Conservation (phyloP, 2,888 invertebrate genomes). For the Periphyllus acericola region DNA sequence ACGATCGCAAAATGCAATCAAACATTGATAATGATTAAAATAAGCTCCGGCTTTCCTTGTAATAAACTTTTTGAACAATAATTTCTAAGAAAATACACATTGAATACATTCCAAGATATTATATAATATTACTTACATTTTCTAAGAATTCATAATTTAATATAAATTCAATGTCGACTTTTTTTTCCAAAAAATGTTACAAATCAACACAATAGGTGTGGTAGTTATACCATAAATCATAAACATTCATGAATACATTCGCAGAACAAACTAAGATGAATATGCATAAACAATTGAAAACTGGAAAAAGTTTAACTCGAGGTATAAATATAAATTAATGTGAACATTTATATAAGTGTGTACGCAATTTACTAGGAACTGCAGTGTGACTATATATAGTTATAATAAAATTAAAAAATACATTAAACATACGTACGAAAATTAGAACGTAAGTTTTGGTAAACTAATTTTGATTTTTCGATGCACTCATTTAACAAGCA, state of each 20-base stretch:
- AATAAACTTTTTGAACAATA: not conserved
- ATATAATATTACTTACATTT: not conserved
- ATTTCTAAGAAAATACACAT: not conserved
- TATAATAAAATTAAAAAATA: no score
- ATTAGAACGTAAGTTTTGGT: no score
- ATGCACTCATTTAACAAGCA: no score
- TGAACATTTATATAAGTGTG: not conserved
- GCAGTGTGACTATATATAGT: no score
- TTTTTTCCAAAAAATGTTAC: not conserved
- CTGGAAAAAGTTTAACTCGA: not conserved
- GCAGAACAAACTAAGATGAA: not conserved
- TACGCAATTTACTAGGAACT: no score
- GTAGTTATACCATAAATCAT: not conserved
- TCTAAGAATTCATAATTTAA: not conserved
- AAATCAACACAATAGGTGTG: not conserved
- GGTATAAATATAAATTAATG: not conserved
- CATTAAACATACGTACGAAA: no score
- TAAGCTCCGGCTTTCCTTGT: no score
- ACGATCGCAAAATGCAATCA: no score
- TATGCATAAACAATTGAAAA: not conserved
- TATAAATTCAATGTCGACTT: not conserved
- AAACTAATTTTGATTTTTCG: no score
- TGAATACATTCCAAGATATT: not conserved
- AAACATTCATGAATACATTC: not conserved
- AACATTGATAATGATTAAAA: no score